Conservation (phyloP, 2,888 invertebrate species). For the Eupithecia abbreviata region DNA sequence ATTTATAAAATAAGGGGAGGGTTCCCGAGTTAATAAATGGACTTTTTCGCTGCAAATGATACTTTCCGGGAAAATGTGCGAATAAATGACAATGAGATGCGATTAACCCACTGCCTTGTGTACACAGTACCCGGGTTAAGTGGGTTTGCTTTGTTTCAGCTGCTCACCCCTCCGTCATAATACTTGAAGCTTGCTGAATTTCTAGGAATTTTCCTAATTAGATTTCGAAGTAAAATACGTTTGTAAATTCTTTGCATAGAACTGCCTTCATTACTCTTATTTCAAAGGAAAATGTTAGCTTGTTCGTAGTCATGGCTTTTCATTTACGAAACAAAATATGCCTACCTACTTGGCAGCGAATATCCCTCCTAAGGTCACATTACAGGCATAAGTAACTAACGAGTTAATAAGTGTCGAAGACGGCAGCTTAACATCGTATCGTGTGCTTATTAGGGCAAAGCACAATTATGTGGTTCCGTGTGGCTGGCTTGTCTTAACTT, state of each 20-base stretch:
- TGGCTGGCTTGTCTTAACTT: not conserved
- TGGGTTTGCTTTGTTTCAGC: slow-evolving; percentile 18
- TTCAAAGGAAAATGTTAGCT: not conserved
- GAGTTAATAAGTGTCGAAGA: slow-evolving; percentile 16
- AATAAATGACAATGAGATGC: slow-evolving; percentile 6
- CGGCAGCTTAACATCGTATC: not conserved
- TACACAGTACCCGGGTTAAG: slow-evolving; percentile 18
- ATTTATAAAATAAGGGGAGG: slow-evolving; percentile 39
- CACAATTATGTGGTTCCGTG: slow-evolving; percentile 8
- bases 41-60: slow-evolving; percentile 4
- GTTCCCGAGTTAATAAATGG: slow-evolving; percentile 7
- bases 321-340: not conserved
- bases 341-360: not conserved
- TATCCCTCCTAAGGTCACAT: not conserved
- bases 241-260: not conserved
- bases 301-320: not conserved
- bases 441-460: slow-evolving; percentile 29
- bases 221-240: slow-evolving; percentile 5
- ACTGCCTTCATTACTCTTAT: not conserved
- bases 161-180: not conserved
- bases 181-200: not conserved
- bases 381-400: slow-evolving; percentile 10
- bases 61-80: slow-evolving; percentile 3
- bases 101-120: slow-evolving; percentile 22
- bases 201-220: slow-evolving; percentile 2